Evolutionary conservation across 1,140 invertebrate genomes (phyloP).

Genomic region (Achroia grisella): DNA sequence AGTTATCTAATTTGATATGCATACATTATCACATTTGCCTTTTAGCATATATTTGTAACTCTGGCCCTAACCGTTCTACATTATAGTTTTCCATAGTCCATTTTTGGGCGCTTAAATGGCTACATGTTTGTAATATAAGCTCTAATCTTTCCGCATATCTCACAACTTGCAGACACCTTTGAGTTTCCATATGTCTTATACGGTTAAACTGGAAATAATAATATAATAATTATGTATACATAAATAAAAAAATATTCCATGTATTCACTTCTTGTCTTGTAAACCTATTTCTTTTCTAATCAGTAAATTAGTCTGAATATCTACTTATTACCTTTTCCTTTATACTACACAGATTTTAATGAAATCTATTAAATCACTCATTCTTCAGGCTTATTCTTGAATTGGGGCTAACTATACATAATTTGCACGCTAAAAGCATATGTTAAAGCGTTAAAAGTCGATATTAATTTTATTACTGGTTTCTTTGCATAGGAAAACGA

Average conservation of each 20-base stretch:
- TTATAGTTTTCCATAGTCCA: conserved; percentile 25
- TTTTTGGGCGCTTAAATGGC: conserved; percentile 9
- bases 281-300: neutral
- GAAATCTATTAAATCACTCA: too few relatives aligned
- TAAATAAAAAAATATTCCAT: neutral
- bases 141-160: conserved; percentile 3
- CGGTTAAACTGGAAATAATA: conserved; percentile 27
- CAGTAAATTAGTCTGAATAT: neutral
- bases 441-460: too few relatives aligned
- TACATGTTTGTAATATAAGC: conserved; percentile 12
- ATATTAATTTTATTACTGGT: too few relatives aligned
- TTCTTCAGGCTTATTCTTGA: too few relatives aligned
- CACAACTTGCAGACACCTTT: conserved; percentile 23
- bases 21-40: neutral
- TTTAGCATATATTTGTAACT: conserved; percentile 14
- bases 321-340: neutral
- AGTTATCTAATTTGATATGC: neutral
- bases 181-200: conserved; percentile 25
- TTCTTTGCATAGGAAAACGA: neutral
- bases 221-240: neutral
- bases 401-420: too few relatives aligned
- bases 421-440: too few relatives aligned
- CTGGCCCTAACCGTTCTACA: conserved; percentile 8
- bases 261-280: neutral
- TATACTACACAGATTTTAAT: too few relatives aligned